phyloP scores from a whole-genome alignment of 2,888 invertebrate species.

The Diachrysia chrysitis region DNA sequence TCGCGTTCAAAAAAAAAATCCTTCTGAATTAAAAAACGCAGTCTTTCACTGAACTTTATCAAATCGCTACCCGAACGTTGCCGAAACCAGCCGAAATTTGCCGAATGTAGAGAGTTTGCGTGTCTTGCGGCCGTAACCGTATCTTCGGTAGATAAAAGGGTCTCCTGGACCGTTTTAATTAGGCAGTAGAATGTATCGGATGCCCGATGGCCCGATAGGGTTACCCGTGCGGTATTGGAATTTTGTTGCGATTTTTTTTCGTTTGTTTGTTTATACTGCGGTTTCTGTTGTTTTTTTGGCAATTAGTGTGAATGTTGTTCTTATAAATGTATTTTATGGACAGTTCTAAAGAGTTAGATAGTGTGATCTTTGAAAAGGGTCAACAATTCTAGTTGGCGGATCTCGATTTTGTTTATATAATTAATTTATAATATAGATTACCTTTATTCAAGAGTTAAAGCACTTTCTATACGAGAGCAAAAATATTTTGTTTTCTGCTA shows the following conservation, averaged over 20 bases:
- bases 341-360: constrained; percentile 24
- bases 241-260: constrained; percentile 45
- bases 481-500: no score
- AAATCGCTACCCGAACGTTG: constrained; percentile 50
- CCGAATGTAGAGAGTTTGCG: constrained; percentile 76
- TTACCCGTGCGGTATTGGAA: constrained; percentile 58
- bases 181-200: constrained; percentile 82
- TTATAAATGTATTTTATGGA: constrained; percentile 30
- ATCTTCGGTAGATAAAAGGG: constrained; percentile 85
- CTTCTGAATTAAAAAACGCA: constrained; percentile 58
- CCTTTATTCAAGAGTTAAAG: no score
- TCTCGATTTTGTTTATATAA: not conserved
- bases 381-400: constrained; percentile 10
- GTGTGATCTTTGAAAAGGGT: constrained; percentile 18
- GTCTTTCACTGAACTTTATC: constrained; percentile 60
- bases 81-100: constrained; percentile 57
- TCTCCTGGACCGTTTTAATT: constrained; percentile 87
- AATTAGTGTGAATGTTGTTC: constrained; percentile 45
- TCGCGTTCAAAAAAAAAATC: constrained; percentile 39
- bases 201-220: constrained; percentile 74
- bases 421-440: not conserved
- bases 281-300: constrained; percentile 34
- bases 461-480: no score
- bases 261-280: constrained; percentile 41
- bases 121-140: constrained; percentile 83